Percentiles rank a stretch among this genome's conserved stretches.
Conservation (phyloP, 2,888 invertebrate genomes). For the Matsumyia berberina region DNA sequence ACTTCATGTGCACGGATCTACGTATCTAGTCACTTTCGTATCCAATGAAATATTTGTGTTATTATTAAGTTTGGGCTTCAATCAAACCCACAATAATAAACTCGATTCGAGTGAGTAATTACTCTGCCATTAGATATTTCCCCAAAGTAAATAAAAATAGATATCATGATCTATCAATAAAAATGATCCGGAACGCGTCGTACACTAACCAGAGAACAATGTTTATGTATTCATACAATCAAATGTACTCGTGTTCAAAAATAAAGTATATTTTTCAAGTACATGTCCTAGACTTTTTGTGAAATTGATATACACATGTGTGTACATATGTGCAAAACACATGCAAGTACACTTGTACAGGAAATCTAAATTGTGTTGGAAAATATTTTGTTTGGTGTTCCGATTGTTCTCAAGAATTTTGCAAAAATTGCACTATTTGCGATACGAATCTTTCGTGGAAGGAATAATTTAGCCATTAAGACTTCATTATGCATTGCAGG, state of each 20-base stretch:
- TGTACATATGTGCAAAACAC: slow-evolving; percentile 38
- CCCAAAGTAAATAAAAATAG: slow-evolving; percentile 67
- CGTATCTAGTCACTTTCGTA: slow-evolving; percentile 2
- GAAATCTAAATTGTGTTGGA: not conserved
- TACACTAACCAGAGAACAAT: slow-evolving; percentile 42
- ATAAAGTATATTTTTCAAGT: slow-evolving; percentile 52
- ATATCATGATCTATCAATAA: slow-evolving; percentile 70
- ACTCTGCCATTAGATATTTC: slow-evolving; percentile 65
- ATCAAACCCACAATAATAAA: slow-evolving; percentile 62
- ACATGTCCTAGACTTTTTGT: slow-evolving; percentile 34
- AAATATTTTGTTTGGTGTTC: slow-evolving; percentile 30
- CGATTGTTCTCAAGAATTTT: not conserved
- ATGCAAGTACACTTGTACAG: not conserved
- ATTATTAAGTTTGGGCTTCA: slow-evolving; percentile 63
- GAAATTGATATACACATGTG: slow-evolving; percentile 47
- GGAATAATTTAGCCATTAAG: slow-evolving; percentile 14
- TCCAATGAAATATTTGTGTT: slow-evolving; percentile 48
- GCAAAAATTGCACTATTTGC: slow-evolving; percentile 21
- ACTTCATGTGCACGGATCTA: not conserved
- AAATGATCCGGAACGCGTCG: slow-evolving; percentile 49
- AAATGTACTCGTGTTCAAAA: slow-evolving; percentile 28
- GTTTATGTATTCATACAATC: slow-evolving; percentile 47
- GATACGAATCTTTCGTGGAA: not conserved
- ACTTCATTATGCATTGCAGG: slow-evolving; percentile 6
- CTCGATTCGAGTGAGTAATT: slow-evolving; percentile 61